These are phyloP conservation scores for Cryptus armator DNA, from an alignment of 2,888 invertebrate genomes.

Conservation along the genomic window DNA sequence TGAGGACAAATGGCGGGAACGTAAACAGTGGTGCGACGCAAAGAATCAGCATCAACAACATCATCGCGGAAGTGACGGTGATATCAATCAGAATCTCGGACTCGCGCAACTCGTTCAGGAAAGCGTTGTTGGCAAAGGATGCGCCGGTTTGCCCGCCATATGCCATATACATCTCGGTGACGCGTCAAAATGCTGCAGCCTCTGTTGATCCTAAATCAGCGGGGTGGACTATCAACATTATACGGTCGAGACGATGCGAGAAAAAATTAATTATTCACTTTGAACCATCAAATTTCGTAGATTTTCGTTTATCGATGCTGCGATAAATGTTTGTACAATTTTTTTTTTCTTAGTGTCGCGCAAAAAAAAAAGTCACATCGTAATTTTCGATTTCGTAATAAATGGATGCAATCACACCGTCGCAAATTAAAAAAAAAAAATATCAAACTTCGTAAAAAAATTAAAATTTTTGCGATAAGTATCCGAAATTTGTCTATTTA, in stretches of 20 bases:
- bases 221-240: neutral
- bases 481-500: too few relatives aligned
- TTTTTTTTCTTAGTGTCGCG: too few relatives aligned
- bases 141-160: constrained; percentile 85
- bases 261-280: neutral
- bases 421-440: too few relatives aligned
- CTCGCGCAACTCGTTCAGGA: constrained; percentile 79
- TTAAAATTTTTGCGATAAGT: too few relatives aligned
- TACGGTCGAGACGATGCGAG: neutral
- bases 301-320: too few relatives aligned
- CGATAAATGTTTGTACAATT: too few relatives aligned
- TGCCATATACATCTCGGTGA: constrained; percentile 87
- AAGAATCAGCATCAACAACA: constrained; percentile 73
- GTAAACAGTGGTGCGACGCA: constrained; percentile 83
- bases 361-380: too few relatives aligned
- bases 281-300: too few relatives aligned
- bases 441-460: too few relatives aligned
- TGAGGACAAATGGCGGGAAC: constrained; percentile 84
- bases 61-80: constrained; percentile 85
- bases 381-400: too few relatives aligned
- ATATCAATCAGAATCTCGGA: constrained; percentile 86
- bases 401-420: too few relatives aligned
- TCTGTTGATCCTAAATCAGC: constrained; percentile 85
- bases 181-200: constrained; percentile 87
- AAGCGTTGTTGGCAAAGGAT: constrained; percentile 81